Conservation (phyloP, 2,797 vertebrate species). For the Gouania willdenowi region DNA sequence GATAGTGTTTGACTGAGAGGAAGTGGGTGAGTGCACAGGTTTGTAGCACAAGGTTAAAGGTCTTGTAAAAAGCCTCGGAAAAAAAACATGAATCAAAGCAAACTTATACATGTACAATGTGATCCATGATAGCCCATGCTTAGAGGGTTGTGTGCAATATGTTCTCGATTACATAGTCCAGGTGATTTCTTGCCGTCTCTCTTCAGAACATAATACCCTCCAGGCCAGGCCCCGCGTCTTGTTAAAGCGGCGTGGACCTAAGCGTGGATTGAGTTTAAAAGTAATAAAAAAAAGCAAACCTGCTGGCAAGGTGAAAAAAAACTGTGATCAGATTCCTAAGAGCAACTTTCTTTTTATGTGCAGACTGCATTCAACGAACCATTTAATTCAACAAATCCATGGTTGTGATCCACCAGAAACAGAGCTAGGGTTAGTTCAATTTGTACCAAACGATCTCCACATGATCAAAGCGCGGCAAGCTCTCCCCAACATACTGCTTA, state of each 20-base stretch:
- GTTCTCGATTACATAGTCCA: conserved; percentile 92
- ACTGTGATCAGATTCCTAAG: conserved; percentile 90
- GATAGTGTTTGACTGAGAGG: conserved; percentile 42
- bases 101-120: conserved; percentile 68
- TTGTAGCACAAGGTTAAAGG: conserved; percentile 52
- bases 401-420: conserved; percentile 98
- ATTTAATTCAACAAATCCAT: conserved; percentile 99
- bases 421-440: conserved; percentile 98
- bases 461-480: conserved; percentile 97
- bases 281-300: conserved; percentile 94
- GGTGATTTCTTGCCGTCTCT: conserved; percentile 84
- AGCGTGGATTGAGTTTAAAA: conserved; percentile 96
- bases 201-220: conserved; percentile 86
- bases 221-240: conserved; percentile 83
- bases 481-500: conserved; percentile 99
- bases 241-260: conserved; percentile 82
- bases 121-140: conserved; percentile 75
- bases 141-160: conserved; percentile 80
- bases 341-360: conserved; percentile 94
- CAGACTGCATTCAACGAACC: conserved; percentile 97
- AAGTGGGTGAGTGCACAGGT: conserved; percentile 40
- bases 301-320: conserved; percentile 98
- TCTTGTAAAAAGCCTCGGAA: conserved; percentile 28
- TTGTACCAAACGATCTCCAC: conserved; percentile 99
- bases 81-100: conserved; percentile 57